Percentiles rank a stretch among this genome's conserved stretches.
These are phyloP conservation scores for Pygmarrhopalites habei DNA, from an alignment of 1,140 invertebrate genomes.

Conservation along the genomic window DNA sequence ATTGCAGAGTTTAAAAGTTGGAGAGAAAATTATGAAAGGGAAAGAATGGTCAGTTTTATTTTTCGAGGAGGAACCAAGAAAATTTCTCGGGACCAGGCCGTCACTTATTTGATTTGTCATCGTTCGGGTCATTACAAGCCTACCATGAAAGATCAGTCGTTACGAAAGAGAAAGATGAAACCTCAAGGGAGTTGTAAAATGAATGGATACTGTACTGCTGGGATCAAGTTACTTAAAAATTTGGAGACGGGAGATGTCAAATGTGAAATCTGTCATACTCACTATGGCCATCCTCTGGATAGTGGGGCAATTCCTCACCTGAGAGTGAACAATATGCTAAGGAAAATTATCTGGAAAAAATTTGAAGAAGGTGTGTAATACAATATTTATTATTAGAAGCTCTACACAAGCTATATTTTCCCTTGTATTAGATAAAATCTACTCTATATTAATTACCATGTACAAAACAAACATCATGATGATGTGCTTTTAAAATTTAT, in stretches of 20 bases:
- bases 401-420: no score
- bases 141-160: conserved; percentile 20
- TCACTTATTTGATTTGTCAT: conserved; percentile 37
- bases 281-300: conserved; percentile 34
- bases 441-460: not conserved
- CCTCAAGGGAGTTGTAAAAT: conserved; percentile 38
- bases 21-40: conserved; percentile 34
- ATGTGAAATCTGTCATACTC: conserved; percentile 34
- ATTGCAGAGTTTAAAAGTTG: conserved; percentile 35
- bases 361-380: conserved; percentile 37
- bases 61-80: conserved; percentile 39
- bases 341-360: conserved; percentile 28
- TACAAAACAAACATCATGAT: no score
- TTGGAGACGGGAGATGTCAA: conserved; percentile 22
- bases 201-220: conserved; percentile 36
- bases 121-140: conserved; percentile 37
- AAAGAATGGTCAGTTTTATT: conserved; percentile 37
- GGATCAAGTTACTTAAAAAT: conserved; percentile 33
- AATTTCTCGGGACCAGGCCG: conserved; percentile 30
- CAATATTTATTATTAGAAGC: no score
- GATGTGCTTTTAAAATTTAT: not conserved
- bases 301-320: conserved; percentile 33
- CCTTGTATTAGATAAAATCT: no score
- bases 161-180: conserved; percentile 36
- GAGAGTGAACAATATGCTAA: conserved; percentile 25